Conservation (phyloP, 2,113 vertebrate species). For the Psittacus erithacus region DNA sequence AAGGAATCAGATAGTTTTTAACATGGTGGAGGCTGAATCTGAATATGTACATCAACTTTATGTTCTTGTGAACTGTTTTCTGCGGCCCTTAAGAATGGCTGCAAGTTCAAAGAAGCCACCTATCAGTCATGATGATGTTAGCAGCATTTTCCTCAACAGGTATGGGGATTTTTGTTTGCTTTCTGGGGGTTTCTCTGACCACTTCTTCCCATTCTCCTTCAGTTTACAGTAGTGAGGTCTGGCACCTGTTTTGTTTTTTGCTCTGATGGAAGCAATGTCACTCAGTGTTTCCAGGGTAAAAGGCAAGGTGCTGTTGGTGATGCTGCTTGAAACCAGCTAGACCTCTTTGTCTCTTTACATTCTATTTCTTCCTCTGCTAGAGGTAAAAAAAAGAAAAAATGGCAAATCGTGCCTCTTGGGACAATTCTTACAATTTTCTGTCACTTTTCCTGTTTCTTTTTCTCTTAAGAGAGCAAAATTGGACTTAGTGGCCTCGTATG, state of each 20-base stretch:
- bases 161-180: conserved; percentile 24
- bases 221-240: not conserved
- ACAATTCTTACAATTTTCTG: not conserved
- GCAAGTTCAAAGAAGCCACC: conserved; percentile 98
- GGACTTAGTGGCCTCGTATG: not conserved
- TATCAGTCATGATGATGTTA: conserved; percentile 94
- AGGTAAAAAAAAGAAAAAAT: not conserved
- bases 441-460: conserved; percentile 2
- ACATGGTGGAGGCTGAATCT: conserved; percentile 97
- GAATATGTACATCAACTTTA: conserved; percentile 97
- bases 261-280: not conserved
- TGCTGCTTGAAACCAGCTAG: not conserved
- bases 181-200: not conserved
- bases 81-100: conserved; percentile 94
- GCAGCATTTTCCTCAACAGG: conserved; percentile 99
- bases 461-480: not conserved
- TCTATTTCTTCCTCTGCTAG: not conserved
- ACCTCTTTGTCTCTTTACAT: not conserved
- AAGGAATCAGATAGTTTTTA: conserved; percentile 98
- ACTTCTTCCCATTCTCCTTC: not conserved
- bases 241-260: no score
- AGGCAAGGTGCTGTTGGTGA: not conserved
- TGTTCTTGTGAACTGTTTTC: conserved; percentile 94
- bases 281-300: not conserved
- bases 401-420: not conserved